Conservation (phyloP, 2,888 invertebrate genomes). For the Lacanobia oleracea region DNA sequence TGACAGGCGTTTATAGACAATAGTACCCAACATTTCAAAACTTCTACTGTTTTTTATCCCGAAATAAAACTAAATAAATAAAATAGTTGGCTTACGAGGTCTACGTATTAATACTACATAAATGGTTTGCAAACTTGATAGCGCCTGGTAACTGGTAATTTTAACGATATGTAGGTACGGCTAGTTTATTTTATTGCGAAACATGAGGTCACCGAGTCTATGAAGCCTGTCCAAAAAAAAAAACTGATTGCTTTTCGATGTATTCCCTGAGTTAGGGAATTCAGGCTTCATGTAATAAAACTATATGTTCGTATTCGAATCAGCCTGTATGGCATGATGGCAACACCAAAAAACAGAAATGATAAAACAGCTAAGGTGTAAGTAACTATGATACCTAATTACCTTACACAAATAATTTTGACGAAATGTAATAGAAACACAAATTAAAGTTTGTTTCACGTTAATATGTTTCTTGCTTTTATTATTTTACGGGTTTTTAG, state of each 20-base stretch:
- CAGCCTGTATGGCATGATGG: neutral
- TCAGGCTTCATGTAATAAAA: too few species aligned
- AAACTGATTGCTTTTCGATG: too few species aligned
- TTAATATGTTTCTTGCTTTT: slow-evolving; percentile 32
- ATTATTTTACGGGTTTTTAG: slow-evolving; percentile 46
- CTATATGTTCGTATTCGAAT: neutral
- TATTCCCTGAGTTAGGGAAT: too few species aligned
- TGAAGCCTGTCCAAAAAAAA: neutral
- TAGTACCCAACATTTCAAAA: neutral
- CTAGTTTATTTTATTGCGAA: neutral
- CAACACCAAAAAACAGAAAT: neutral
- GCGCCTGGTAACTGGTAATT: neutral
- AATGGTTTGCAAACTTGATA: neutral
- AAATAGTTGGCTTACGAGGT: neutral
- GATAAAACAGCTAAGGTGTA: neutral
- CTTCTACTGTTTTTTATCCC: too few species aligned
- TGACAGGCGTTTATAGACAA: neutral
- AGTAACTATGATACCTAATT: neutral
- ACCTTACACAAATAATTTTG: slow-evolving; percentile 17
- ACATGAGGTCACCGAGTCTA: neutral
- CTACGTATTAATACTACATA: neutral
- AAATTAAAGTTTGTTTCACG: slow-evolving; percentile 5
- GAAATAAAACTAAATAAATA: too few species aligned
- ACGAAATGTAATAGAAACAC: neutral
- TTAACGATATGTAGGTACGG: too few species aligned